phyloP scores from a whole-genome alignment of 23 tunicate species.

The Styela plicata region DNA sequence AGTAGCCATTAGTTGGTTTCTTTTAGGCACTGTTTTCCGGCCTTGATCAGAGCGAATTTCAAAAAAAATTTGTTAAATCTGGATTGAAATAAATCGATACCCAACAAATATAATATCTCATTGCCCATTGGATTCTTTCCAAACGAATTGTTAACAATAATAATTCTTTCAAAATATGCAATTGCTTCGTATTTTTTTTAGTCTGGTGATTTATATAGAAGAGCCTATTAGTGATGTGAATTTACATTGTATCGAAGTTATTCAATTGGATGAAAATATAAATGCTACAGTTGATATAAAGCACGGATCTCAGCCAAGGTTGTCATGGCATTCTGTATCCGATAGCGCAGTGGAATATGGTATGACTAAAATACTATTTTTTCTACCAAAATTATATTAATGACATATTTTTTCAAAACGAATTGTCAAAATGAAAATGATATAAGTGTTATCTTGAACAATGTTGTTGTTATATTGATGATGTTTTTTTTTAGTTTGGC shows the following conservation, averaged over 20 bases:
- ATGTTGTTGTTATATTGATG: no score
- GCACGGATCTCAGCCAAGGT: conserved; percentile 14
- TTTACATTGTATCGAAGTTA: background rate
- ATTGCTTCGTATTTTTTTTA: background rate
- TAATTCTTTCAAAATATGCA: background rate
- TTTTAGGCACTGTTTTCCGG: no score
- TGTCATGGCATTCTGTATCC: background rate
- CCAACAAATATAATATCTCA: no score
- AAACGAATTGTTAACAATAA: background rate
- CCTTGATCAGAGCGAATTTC: no score
- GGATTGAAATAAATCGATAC: conserved; percentile 1
- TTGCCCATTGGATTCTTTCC: no score
- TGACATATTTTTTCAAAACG: no score
- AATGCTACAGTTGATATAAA: conserved; percentile 15
- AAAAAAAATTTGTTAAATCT: conserved; percentile 20
- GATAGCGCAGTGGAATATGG: conserved; percentile 11
- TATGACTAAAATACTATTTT: no score
- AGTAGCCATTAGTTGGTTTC: no score
- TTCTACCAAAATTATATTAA: no score
- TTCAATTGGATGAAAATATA: background rate
- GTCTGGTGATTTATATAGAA: conserved; percentile 1
- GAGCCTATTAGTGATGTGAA: conserved; percentile 15
- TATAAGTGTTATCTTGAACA: no score
- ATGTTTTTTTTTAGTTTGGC: no score
- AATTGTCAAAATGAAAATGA: no score